These are phyloP conservation scores for Peribatodes rhomboidaria DNA, from an alignment of 2,888 invertebrate species.

Conservation along the genomic window DNA sequence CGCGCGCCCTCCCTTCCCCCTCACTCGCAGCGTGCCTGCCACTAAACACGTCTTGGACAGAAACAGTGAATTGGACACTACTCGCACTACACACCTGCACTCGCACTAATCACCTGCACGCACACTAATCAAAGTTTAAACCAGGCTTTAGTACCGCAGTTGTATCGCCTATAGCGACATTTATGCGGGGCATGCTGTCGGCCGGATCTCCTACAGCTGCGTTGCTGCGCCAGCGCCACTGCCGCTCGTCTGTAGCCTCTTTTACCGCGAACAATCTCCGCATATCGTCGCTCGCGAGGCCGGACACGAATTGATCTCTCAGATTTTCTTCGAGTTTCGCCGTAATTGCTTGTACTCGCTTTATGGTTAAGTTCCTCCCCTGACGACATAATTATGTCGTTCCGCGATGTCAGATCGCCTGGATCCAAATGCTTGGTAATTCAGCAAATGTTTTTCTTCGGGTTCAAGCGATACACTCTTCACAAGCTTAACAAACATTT, in stretches of 20 bases:
- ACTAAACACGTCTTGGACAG: too few relatives aligned
- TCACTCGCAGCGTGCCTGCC: too few relatives aligned
- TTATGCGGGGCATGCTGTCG: neutral
- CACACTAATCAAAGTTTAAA: too few relatives aligned
- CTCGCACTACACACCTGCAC: too few relatives aligned
- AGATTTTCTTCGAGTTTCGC: too few relatives aligned
- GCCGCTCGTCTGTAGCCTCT: constrained; percentile 34
- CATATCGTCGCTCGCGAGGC: constrained; percentile 2
- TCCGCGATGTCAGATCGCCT: constrained; percentile 47
- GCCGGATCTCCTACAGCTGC: neutral
- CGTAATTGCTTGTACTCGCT: too few relatives aligned
- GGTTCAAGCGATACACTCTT: constrained; percentile 43
- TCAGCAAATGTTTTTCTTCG: constrained; percentile 41
- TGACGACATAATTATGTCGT: constrained; percentile 46
- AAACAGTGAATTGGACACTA: too few relatives aligned
- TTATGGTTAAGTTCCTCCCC: constrained; percentile 41
- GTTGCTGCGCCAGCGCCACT: constrained; percentile 45
- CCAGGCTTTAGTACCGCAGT: too few relatives aligned
- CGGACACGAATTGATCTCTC: constrained; percentile 29
- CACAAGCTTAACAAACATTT: too few relatives aligned
- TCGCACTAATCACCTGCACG: too few relatives aligned
- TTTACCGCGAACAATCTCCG: constrained; percentile 2
- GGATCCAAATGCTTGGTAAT: constrained; percentile 41
- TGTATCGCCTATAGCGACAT: too few relatives aligned
- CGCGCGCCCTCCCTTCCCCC: too few relatives aligned